Conservation (phyloP, 2,113 vertebrate genomes). For the Chunga burmeisteri region DNA sequence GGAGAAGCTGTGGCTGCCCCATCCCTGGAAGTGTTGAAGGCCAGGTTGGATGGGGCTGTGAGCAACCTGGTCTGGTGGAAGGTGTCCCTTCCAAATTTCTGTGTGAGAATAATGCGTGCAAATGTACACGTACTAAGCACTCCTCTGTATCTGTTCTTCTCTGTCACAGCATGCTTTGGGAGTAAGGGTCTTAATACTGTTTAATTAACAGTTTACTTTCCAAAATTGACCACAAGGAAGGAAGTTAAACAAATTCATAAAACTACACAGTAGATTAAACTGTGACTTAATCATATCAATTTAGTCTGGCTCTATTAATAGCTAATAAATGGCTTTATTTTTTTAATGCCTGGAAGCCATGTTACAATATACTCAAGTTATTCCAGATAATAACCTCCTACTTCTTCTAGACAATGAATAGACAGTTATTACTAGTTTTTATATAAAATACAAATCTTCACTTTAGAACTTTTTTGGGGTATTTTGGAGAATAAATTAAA, state of each 20-base stretch:
- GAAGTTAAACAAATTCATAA: slow-evolving; percentile 28
- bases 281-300: slow-evolving; percentile 48
- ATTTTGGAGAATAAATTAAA: slow-evolving; percentile 1
- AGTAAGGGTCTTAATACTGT: background rate
- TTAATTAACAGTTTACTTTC: slow-evolving; percentile 33
- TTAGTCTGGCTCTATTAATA: slow-evolving; percentile 54
- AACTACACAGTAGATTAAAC: slow-evolving; percentile 14
- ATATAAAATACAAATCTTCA: background rate
- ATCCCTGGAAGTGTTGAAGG: too few relatives aligned
- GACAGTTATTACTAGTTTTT: background rate
- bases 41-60: too few relatives aligned
- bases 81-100: background rate
- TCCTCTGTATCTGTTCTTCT: background rate
- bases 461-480: background rate
- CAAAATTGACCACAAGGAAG: slow-evolving; percentile 49
- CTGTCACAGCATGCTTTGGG: background rate
- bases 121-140: background rate
- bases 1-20: too few relatives aligned
- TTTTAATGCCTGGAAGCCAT: slow-evolving; percentile 8
- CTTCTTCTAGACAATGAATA: slow-evolving; percentile 4
- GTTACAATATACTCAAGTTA: background rate
- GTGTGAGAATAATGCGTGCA: background rate
- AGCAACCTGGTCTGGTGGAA: too few relatives aligned
- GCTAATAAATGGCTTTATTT: slow-evolving; percentile 43
- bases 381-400: slow-evolving; percentile 7